Evolutionary conservation across 1,140 invertebrate genomes (phyloP).

Genomic region (Monochamus saltuarius): DNA sequence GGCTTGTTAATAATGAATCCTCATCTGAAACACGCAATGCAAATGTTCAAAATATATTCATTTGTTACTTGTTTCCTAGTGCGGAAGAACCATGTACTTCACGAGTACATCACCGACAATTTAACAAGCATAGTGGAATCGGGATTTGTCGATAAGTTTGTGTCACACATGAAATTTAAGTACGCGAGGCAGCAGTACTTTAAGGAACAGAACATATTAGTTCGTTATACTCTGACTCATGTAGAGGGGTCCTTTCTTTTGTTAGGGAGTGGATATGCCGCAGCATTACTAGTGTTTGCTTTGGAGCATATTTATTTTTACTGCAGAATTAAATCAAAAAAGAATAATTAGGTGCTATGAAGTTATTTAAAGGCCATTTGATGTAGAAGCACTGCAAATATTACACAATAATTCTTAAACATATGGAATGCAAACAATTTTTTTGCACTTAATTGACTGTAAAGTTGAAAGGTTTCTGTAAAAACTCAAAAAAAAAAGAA

Average conservation of each 20-base stretch:
- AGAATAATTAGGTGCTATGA: too few relatives aligned
- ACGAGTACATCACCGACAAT: not conserved
- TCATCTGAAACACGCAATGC: not conserved
- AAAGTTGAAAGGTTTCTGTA: too few relatives aligned
- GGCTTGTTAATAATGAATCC: slow-evolving; percentile 1
- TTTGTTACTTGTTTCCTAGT: not conserved
- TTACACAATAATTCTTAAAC: too few relatives aligned
- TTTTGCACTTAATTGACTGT: too few relatives aligned
- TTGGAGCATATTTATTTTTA: slow-evolving; percentile 4
- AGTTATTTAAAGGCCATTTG: too few relatives aligned
- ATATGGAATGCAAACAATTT: too few relatives aligned
- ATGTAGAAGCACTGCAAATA: too few relatives aligned
- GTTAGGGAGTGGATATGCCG: not conserved
- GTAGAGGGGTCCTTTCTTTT: not conserved
- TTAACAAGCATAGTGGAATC: not conserved
- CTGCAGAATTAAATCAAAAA: not conserved
- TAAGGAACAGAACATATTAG: not conserved
- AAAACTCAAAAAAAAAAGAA: too few relatives aligned
- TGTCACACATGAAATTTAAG: not conserved
- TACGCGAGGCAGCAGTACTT: not conserved
- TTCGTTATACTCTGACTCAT: not conserved
- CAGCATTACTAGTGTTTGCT: not conserved
- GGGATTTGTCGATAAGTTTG: not conserved
- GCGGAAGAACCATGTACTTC: not conserved
- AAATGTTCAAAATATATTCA: not conserved